Conservation (phyloP, 2,888 invertebrate species). For the Morinoia aosen region DNA sequence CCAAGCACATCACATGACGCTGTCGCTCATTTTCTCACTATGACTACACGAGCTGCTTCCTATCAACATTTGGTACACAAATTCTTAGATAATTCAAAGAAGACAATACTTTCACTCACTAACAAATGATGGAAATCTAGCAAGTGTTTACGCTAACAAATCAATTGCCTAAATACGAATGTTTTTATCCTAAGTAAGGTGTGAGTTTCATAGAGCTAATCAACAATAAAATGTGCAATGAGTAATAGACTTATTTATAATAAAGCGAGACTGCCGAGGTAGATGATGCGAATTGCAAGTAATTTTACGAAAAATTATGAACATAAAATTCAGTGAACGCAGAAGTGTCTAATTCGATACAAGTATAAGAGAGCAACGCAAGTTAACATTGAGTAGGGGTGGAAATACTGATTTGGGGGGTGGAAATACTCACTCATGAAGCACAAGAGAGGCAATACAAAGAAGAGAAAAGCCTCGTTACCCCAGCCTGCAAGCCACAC, state of each 20-base stretch:
- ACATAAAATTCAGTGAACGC: neutral
- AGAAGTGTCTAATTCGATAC: neutral
- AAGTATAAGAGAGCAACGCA: neutral
- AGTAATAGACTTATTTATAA: neutral
- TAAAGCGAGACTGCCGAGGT: neutral
- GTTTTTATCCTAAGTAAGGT: neutral
- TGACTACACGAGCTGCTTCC: neutral
- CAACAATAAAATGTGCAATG: slow-evolving; percentile 17
- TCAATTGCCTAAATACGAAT: neutral
- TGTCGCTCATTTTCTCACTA: neutral
- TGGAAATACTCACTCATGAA: too few species aligned
- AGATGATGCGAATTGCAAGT: neutral
- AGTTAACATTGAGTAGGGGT: too few species aligned
- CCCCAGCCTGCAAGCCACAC: too few species aligned
- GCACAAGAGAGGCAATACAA: too few species aligned
- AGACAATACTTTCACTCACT: neutral
- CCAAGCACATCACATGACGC: neutral
- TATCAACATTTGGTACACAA: neutral
- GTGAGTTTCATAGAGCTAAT: neutral
- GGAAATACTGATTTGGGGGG: too few species aligned
- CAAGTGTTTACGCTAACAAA: neutral
- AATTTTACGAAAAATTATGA: neutral
- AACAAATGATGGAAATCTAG: neutral
- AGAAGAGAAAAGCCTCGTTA: too few species aligned
- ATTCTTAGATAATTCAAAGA: neutral